Percentiles rank a stretch among this genome's conserved stretches.
Conservation (phyloP, 2,797 vertebrate genomes). For the Tragelaphus oryx region DNA sequence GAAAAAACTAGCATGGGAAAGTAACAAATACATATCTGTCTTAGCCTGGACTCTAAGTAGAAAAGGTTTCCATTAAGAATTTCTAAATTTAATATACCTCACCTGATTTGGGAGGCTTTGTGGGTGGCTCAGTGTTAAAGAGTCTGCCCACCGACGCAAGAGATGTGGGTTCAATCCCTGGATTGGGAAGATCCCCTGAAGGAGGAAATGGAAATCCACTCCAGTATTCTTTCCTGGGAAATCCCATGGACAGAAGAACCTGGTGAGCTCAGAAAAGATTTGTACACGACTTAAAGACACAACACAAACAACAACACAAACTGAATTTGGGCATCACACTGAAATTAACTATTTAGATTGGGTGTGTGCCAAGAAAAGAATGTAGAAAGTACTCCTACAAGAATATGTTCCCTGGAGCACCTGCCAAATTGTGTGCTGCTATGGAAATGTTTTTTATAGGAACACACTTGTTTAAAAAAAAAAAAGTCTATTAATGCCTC, state of each 20-base stretch:
- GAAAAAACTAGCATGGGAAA: not conserved
- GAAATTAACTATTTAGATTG: not conserved
- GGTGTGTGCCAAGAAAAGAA: not conserved
- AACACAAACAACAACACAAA: not conserved
- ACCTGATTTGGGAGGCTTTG: not conserved
- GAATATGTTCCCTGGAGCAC: not conserved
- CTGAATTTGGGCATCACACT: not conserved
- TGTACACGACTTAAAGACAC: not conserved
- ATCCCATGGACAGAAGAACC: not conserved
- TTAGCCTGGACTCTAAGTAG: not conserved
- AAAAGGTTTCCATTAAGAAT: not conserved
- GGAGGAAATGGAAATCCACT: not conserved
- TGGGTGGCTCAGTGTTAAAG: not conserved
- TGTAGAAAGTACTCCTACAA: not conserved
- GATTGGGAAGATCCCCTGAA: not conserved
- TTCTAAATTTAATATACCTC: not conserved
- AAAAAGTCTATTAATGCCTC: not conserved
- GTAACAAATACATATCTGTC: not conserved
- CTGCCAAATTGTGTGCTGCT: not conserved
- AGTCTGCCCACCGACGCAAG: not conserved
- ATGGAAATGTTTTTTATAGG: not conserved
- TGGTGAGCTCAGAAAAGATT: not conserved
- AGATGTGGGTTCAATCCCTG: not conserved
- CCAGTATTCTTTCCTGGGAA: not conserved
- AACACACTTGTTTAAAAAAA: not conserved